These are phyloP conservation scores for Xyrauchen texanus DNA, from an alignment of 2,113 vertebrate genomes.

Conservation along the genomic window DNA sequence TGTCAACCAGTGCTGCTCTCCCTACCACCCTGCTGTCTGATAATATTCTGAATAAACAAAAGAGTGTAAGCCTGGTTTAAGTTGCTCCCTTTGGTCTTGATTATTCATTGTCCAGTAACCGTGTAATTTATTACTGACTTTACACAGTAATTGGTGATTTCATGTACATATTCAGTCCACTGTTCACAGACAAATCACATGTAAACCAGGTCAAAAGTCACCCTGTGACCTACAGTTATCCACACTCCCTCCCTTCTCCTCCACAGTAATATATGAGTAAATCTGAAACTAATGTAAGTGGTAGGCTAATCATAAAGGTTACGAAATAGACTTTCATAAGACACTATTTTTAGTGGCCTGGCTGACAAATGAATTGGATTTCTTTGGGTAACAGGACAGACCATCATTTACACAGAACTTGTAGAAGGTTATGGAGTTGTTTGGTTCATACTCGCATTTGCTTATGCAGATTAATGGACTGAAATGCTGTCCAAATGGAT, in stretches of 20 bases:
- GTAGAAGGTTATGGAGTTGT: conserved; percentile 19
- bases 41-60: conserved; percentile 44
- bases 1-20: background rate
- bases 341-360: conserved; percentile 45
- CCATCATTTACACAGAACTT: conserved; percentile 22
- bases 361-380: conserved; percentile 29
- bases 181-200: conserved; percentile 39
- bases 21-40: conserved; percentile 33
- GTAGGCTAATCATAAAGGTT: conserved; percentile 27
- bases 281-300: background rate
- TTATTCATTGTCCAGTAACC: conserved; percentile 11
- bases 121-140: conserved; percentile 15
- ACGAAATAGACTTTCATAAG: conserved; percentile 44
- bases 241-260: background rate
- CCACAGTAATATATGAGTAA: conserved; percentile 22
- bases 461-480: conserved; percentile 7
- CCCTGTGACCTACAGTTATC: background rate
- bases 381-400: background rate
- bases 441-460: background rate
- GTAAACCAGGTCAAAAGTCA: conserved; percentile 47
- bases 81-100: background rate
- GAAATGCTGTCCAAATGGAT: conserved; percentile 10
- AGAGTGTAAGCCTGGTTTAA: conserved; percentile 20
- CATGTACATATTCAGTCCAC: conserved; percentile 17
- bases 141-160: conserved; percentile 25